Base-by-base conservation (phyloP, 1,140 invertebrate genomes). In the Homarus americanus region DNA sequence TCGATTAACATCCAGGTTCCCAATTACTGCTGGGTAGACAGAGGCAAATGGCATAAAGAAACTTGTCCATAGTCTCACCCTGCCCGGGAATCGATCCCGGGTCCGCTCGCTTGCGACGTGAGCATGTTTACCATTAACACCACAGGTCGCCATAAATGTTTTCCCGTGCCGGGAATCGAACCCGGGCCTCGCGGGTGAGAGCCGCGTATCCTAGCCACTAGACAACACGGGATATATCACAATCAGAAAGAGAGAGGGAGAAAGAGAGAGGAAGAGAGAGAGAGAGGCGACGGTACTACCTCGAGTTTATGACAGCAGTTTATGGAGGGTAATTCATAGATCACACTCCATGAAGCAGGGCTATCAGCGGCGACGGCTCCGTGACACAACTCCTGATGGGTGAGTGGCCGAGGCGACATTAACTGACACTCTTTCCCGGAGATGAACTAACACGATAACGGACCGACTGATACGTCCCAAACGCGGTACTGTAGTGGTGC, bases 151-250 rank as follows among this genome's bases (percentile, higher is more conserved):
- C n/a, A n/a, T n/a, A n/a, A n/a, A n/a, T n/a, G n/a, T n/a, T n/a
- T 93, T 93, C 92, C 92, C 92, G 87, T 92, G 91, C 92, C 92
- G 92, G 92, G 92, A 93, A 93, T 93, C 91, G 92, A 93, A 93
- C 92, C 92, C 92, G 92, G 92, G 92, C 92, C 92, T 93, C 92
- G 84, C 87, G 92, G 92, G 91, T 93, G 87, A 92, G 91, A 93
- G 92, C 92, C 87, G 87, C 75, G 92, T 92, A 93, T 92, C 91
- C 91, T 93, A 93, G 58, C 91, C 87, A 93, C 92, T 93, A 93
- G 92, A 93, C 92, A 73, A 93, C 92, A 92, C 69, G 82, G 87
- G 73, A 92, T 32, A 28, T 49, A 73, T n/a, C n/a, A n/a, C n/a
- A n/a, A n/a, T n/a, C n/a, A 49, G 17, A 49, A 0, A 49, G 9